Conservation (phyloP, 1,140 invertebrate genomes). For the Cepaea nemoralis region DNA sequence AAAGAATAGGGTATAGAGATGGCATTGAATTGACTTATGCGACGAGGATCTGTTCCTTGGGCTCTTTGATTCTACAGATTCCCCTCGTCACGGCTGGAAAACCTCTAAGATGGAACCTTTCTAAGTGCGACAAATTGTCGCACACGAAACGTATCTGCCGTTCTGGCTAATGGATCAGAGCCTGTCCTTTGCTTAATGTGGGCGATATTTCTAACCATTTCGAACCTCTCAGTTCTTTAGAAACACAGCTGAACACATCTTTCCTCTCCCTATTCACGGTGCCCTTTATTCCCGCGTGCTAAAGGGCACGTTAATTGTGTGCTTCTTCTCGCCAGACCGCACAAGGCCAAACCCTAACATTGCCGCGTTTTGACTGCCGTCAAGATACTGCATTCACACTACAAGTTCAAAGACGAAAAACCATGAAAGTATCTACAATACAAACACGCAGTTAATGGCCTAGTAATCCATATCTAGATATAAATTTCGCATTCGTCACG, state of each 20-base stretch:
- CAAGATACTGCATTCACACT: neutral
- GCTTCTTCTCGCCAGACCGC: slow-evolving; percentile 5
- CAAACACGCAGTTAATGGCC: neutral
- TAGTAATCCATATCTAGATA: neutral
- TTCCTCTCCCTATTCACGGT: neutral
- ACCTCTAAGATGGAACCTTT: neutral
- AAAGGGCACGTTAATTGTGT: slow-evolving; percentile 11
- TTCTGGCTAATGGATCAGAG: neutral
- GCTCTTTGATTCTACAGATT: neutral
- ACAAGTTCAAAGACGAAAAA: neutral
- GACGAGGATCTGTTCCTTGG: neutral
- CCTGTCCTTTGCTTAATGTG: neutral
- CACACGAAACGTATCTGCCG: neutral
- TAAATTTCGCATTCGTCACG: neutral
- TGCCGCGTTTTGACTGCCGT: neutral
- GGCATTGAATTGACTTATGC: neutral
- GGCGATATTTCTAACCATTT: slow-evolving; percentile 15
- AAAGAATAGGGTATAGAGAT: neutral
- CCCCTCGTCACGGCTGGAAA: neutral
- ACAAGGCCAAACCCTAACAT: neutral
- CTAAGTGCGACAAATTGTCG: slow-evolving; percentile 11
- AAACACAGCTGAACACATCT: neutral
- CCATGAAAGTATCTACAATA: neutral
- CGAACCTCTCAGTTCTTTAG: neutral
- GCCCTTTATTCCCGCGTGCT: neutral